Conservation (phyloP, 2,888 invertebrate species). For the Rotaria socialis region DNA sequence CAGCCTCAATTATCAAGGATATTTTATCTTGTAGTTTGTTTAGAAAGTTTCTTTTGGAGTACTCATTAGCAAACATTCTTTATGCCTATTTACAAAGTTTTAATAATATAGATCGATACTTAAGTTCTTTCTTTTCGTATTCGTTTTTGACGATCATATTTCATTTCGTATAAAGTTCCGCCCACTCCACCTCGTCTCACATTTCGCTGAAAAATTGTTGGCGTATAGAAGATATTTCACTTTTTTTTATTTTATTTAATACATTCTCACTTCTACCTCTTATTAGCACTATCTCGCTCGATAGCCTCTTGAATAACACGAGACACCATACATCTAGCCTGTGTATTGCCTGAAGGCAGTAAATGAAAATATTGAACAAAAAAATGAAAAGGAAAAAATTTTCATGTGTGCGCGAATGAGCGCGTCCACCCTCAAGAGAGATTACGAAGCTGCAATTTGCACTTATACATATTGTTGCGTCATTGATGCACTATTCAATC, state of each 20-base stretch:
- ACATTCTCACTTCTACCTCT: neutral
- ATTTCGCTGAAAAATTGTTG: neutral
- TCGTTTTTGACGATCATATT: constrained; percentile 1
- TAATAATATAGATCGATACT: neutral
- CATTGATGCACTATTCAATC: neutral
- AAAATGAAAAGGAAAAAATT: neutral
- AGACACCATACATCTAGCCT: neutral
- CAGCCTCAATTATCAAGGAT: neutral
- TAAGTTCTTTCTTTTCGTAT: neutral
- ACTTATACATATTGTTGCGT: neutral
- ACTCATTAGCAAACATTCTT: too few relatives aligned
- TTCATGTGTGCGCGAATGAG: too few relatives aligned
- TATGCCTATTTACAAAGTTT: neutral
- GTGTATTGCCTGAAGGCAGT: neutral
- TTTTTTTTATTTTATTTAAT: neutral
- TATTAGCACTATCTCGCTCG: constrained; percentile 4
- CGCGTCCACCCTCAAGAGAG: neutral
- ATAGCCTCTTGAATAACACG: neutral
- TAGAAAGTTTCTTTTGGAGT: too few relatives aligned
- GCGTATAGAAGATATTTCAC: neutral
- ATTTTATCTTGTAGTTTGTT: neutral
- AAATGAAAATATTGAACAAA: constrained; percentile 4
- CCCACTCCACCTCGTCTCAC: neutral
- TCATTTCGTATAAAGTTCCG: neutral
- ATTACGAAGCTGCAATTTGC: neutral